Base-by-base conservation (phyloP, 2,888 invertebrate genomes). In the Brachypalpus laphriformis region DNA sequence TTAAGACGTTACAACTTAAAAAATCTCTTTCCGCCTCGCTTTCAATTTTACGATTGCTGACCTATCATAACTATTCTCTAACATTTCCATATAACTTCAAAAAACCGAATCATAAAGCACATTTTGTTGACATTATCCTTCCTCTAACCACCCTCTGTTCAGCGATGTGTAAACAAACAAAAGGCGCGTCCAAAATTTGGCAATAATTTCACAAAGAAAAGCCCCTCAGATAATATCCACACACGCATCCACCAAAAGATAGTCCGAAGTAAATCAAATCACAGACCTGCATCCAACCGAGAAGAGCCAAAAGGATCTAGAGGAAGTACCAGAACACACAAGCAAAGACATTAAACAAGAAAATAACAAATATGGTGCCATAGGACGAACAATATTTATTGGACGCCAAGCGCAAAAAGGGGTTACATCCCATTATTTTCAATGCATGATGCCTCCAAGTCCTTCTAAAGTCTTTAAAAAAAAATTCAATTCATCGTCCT, bases 221-320 rank as follows among this genome's bases (percentile, higher is more conserved):
- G 1, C 7, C 65, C 66, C 18, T 20, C 28, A 3, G 34, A 47
- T 51, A 59, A 63, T 61, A 81, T 56, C 68, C 70, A 80, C 65
- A 75, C 37, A 71, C 75, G 77, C 70, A 80, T 34, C 18, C 18
- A 34, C 18, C 45, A 59, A 22, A 31, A 56, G 25, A 6, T 11
- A 56, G 4, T 4, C 25, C 31, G n/a, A 82, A 77, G 82, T 86
- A 86, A 86, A 86, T 86, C 86, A 86, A 68, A 86, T 86, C 63
- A 14, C 51, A 61, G 70, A 76, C 47, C 28, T 76, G 81, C 75
- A 85, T 54, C 75, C 75, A 81, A 71, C 66, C 81, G 71, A 81
- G 51, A 80, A 83, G 57, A 56, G n/a, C 14, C 65, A 18, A 65
- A 65, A 70, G n/a, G n/a, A n/a, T n/a, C n/a, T n/a, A n/a, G 5